Base-by-base conservation (phyloP, 2,113 vertebrate genomes). In the Calonectris borealis region DNA sequence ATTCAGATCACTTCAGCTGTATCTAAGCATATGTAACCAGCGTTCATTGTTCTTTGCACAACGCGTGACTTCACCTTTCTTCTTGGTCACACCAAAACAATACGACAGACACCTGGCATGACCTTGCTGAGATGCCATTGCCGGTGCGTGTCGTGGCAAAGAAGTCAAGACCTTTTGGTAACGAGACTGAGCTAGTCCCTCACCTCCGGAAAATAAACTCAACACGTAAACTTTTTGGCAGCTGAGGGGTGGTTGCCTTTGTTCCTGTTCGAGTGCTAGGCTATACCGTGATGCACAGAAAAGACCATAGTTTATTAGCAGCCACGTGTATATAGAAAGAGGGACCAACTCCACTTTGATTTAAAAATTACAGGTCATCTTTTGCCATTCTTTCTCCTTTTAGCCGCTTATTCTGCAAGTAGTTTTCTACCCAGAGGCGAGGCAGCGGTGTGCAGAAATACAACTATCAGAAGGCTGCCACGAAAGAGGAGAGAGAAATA, bases 41-140 rank as follows among this genome's bases (percentile, higher is more conserved):
- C 0, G 1, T 36, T 55, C 7, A 11, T 10, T 0, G 0, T 24
- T 51, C 46, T 54, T 32, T 44, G 58, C 46, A 57, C 31, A 52
- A 18, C 1, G 4, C 14, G 13, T 58, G 54, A 34, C 36, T 64
- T 31, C 65, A 58, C 42, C n/a, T 52, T 34, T 12, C 15, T 15
- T 34, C 40, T 66, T 66, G n/a, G 17, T 75, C 49, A 57, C 36
- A 27, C 18, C 79, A 62, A 49, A 79, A 25, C 46, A 31, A 19
- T 20, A 13, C 0, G 4, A 66, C 27, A 62, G 60, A 38, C 9
- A 16, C n/a, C 6, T 36, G 48, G 16, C 27, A 25, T 4, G 24
- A 36, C 46, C 16, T 31, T 68, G 29, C 25, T 19, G 58, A 66
- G 46, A 14, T 26, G 55, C 7, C 36, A 20, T 27, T 38, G 22